Percentiles rank a stretch among this genome's conserved stretches.
phyloP scores from a whole-genome alignment of 37 sponge, comb jelly and placozoan genomes.

The Cliona cf. orientalis region DNA sequence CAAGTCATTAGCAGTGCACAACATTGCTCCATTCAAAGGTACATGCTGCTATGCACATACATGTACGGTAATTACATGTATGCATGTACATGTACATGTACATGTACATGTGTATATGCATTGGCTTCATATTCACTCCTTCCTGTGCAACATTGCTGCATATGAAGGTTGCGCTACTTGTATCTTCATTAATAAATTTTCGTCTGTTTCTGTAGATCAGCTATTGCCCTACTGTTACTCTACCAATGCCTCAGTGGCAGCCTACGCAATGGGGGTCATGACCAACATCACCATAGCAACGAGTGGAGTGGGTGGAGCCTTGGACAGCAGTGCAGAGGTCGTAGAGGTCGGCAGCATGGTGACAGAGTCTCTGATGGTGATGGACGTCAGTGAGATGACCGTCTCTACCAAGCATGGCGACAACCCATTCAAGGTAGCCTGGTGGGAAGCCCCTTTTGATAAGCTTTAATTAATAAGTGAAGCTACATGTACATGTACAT shows the following conservation, averaged over 20 bases:
- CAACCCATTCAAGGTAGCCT: conserved; percentile 23
- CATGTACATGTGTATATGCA: background rate
- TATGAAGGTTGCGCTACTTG: no score
- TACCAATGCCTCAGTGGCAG: conserved; percentile 14
- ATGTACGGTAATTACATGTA: background rate
- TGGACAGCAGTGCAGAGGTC: background rate
- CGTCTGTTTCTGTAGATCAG: background rate
- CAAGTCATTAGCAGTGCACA: conserved; percentile 57
- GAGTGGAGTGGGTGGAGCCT: background rate
- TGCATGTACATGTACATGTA: background rate
- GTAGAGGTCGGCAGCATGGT: conserved; percentile 16
- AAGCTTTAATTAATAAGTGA: no score
- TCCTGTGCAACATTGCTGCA: no score
- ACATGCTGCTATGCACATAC: background rate
- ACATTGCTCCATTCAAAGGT: conserved; percentile 60
- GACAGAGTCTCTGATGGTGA: conserved; percentile 23
- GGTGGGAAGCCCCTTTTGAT: no score
- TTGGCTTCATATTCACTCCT: no score
- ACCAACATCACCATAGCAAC: conserved; percentile 46
- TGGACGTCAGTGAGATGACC: background rate
- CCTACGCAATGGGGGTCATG: conserved; percentile 41
- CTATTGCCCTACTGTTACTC: conserved; percentile 33
- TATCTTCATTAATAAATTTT: no score
- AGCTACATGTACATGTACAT: no score
- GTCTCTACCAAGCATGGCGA: no score